Conservation (phyloP, 2,888 invertebrate species). For the Digitonthophagus gazella region DNA sequence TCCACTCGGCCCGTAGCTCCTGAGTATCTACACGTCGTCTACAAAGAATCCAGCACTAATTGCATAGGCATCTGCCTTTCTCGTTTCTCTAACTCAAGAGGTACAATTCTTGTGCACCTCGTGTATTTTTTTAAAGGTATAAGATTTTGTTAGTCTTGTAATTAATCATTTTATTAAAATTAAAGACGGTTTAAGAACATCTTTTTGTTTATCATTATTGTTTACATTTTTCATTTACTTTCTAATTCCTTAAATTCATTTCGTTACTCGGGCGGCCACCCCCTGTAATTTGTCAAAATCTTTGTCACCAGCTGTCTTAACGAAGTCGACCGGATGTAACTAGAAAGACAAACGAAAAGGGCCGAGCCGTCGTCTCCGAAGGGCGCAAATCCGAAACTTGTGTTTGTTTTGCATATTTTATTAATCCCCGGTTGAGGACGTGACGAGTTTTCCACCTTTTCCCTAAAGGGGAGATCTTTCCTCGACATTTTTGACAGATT, state of each 20-base stretch:
- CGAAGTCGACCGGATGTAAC: slow-evolving; percentile 9
- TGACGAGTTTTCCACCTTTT: slow-evolving; percentile 24
- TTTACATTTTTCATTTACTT: background rate
- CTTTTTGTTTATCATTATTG: no score
- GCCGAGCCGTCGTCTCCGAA: background rate
- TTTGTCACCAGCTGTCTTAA: background rate
- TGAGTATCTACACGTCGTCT: background rate
- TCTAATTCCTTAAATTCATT: background rate
- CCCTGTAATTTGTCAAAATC: slow-evolving; percentile 11
- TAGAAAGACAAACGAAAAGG: slow-evolving; percentile 5
- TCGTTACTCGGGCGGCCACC: background rate
- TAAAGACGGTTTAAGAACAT: no score
- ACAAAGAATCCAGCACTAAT: background rate
- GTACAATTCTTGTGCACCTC: background rate
- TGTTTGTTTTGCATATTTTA: slow-evolving; percentile 44
- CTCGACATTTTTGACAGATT: background rate
- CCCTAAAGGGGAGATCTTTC: background rate
- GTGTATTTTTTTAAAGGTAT: no score
- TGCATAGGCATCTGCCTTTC: background rate
- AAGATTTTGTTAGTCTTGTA: no score
- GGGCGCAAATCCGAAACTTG: slow-evolving; percentile 5
- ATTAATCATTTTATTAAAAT: no score
- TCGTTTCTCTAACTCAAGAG: background rate
- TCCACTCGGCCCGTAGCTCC: background rate
- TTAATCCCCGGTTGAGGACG: slow-evolving; percentile 36